phyloP scores from a whole-genome alignment of 2,888 invertebrate genomes.

The Torymus texanus region DNA sequence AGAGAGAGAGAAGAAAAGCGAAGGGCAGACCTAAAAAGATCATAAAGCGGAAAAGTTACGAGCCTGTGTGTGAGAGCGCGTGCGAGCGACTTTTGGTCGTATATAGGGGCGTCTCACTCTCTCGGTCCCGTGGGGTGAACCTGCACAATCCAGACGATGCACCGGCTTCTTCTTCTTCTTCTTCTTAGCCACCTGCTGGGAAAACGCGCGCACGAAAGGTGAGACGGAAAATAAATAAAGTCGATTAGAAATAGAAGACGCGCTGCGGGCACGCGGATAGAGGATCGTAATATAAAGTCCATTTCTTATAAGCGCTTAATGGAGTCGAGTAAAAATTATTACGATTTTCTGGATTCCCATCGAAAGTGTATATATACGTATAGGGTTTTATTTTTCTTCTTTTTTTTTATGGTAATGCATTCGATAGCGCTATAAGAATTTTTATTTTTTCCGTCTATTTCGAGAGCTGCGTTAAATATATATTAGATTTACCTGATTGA shows the following conservation, averaged over 20 bases:
- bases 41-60: constrained; percentile 49
- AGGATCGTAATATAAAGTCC: constrained; percentile 9
- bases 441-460: too few species aligned
- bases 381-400: neutral
- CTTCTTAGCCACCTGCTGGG: constrained; percentile 53
- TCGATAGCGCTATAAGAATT: too few species aligned
- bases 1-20: constrained; percentile 8
- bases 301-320: constrained; percentile 18
- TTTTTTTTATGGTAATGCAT: constrained; percentile 27
- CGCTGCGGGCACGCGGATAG: neutral
- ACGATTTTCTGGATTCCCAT: neutral
- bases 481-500: constrained; percentile 37
- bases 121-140: constrained; percentile 29
- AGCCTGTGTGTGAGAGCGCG: constrained; percentile 25
- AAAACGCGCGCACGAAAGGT: constrained; percentile 44
- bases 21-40: constrained; percentile 1
- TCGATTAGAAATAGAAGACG: constrained; percentile 44
- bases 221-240: constrained; percentile 47
- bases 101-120: neutral
- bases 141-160: constrained; percentile 33
- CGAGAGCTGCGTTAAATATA: neutral
- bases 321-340: constrained; percentile 22
- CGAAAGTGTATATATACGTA: neutral
- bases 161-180: constrained; percentile 1
- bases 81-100: constrained; percentile 23